Evolutionary conservation across 2,888 invertebrate genomes (phyloP).

Genomic region (Deilephila elpenor): DNA sequence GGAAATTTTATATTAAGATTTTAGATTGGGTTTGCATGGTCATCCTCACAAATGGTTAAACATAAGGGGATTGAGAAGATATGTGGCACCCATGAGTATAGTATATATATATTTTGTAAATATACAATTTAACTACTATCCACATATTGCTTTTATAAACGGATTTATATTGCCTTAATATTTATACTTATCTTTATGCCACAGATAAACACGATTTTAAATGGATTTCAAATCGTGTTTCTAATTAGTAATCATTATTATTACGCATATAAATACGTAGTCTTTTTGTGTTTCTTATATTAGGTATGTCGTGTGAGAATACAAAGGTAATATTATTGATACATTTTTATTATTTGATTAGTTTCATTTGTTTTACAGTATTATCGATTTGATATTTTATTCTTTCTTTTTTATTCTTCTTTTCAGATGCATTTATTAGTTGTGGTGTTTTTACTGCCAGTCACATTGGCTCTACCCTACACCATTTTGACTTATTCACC

Average conservation of each 20-base stretch:
- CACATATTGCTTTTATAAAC: neutral
- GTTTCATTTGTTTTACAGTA: neutral
- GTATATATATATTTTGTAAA: no score
- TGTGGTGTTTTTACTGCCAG: neutral
- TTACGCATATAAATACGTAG: constrained; percentile 7
- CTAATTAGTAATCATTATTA: neutral
- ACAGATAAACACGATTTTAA: neutral
- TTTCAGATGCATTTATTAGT: constrained; percentile 1
- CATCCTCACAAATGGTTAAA: no score
- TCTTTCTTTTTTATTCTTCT: no score
- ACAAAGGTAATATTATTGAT: neutral
- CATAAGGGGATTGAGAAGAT: no score
- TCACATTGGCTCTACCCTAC: neutral
- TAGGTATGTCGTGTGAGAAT: neutral
- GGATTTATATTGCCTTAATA: neutral
- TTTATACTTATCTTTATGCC: neutral
- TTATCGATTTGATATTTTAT: neutral
- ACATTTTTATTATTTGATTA: neutral
- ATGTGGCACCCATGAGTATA: no score
- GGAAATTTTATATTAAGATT: no score
- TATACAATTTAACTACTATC: no score
- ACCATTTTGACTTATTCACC: neutral
- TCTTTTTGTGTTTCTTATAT: neutral
- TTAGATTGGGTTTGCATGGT: no score
- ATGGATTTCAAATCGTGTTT: constrained; percentile 1